Evolutionary conservation across 2,888 invertebrate genomes (phyloP), one percentile per base, ranked within the genome.

Genomic region (Macrophya annulata): DNA sequence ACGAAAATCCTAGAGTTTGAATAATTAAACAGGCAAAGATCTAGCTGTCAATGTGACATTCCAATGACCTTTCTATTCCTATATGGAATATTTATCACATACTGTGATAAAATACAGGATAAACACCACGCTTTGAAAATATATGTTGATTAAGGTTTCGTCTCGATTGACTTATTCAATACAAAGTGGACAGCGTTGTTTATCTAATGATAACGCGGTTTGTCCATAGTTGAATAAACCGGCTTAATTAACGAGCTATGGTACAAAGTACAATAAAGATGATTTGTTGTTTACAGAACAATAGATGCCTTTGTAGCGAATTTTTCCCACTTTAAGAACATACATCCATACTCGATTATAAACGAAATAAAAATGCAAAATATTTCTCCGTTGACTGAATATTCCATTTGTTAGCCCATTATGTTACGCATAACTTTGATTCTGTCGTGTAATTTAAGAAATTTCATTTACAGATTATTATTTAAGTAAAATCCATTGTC

Each of bases 1-100:
- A 21, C 40, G 68, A 83, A 65, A 8, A 45, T 17, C 17, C 37
- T 43, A n/a, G 31, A 3, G 72, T 45, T 45, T 15, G 6, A 77
- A 40, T 48, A 25, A 21, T 21, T 48, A 25, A 21, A 6, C 6
- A 51, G 37, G 31, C n/a, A 74, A 48, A 31, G 37, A 55, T 55
- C 55, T 4, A 55, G 21, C 51, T 51, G 77, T 77, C 77, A 77
- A 37, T 77, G 77, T 77, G 77, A 48, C 77, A 21, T 25, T 76
- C 76, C 21, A 15, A 45, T 43, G 31, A 62, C 17, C 31, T 37
- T 37, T 68, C 31, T 8, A 62, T 71, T 55, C n/a, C 17, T 55
- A 55, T 55, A n/a, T n/a, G 55, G n/a, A n/a, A 55, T 51, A 51
- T 51, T 51, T 51, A 51, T 51, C 51, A 51, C 51, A 51, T 17